Evolutionary conservation across 2,113 vertebrate genomes (phyloP).

Genomic region (Ictidomys tridecemlineatus): DNA sequence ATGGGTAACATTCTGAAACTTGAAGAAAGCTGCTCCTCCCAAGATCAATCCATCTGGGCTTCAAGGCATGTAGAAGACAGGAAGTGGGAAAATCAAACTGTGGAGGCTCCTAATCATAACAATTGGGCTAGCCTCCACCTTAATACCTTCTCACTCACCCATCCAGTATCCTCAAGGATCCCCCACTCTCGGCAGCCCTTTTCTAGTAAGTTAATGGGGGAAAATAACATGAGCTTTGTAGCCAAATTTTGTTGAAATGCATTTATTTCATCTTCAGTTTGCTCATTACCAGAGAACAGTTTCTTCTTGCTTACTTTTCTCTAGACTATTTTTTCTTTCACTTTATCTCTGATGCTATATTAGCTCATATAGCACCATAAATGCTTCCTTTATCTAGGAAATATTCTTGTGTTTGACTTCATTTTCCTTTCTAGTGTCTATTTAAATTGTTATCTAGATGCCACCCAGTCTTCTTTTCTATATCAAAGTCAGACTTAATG

Average conservation of each 20-base stretch:
- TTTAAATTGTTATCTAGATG: slow-evolving; percentile 77
- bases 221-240: slow-evolving; percentile 64
- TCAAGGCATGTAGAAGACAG: not conserved
- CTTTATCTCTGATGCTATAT: slow-evolving; percentile 59
- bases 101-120: not conserved
- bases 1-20: too few species aligned
- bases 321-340: slow-evolving; percentile 29
- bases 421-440: slow-evolving; percentile 71
- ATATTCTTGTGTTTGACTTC: slow-evolving; percentile 74
- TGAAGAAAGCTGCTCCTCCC: too few species aligned
- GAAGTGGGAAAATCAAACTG: not conserved
- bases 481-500: slow-evolving; percentile 75
- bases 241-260: slow-evolving; percentile 66
- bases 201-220: slow-evolving; percentile 43
- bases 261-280: slow-evolving; percentile 73
- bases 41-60: not conserved
- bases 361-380: slow-evolving; percentile 59
- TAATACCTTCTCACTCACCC: not conserved
- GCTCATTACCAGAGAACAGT: slow-evolving; percentile 60
- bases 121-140: not conserved
- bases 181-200: not conserved
- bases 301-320: slow-evolving; percentile 65
- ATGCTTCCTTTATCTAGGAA: slow-evolving; percentile 74
- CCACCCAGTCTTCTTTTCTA: slow-evolving; percentile 71
- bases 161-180: not conserved